Evolutionary conservation across 1,140 invertebrate species (phyloP).

Genomic region (Calliphora vicina): DNA sequence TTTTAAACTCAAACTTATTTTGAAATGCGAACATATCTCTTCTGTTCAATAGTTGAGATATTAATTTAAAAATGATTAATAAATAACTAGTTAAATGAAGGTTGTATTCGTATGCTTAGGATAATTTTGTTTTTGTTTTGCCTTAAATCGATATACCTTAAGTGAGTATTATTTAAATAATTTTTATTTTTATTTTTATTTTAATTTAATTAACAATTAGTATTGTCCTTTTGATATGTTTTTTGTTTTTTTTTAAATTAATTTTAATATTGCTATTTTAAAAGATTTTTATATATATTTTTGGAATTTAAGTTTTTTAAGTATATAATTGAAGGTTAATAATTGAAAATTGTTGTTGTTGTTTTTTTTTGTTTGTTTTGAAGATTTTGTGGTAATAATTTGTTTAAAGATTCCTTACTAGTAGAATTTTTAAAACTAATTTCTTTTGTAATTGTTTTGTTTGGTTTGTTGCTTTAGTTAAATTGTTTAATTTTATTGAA

Average conservation of each 20-base stretch:
- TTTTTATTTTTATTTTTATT: conserved; percentile 44
- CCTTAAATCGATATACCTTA: conserved; percentile 2
- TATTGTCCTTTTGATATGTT: conserved; percentile 32
- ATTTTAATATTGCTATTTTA: not conserved
- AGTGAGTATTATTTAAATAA: too few relatives aligned
- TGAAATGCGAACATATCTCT: too few relatives aligned
- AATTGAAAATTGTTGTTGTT: conserved; percentile 52
- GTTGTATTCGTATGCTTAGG: not conserved
- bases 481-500: not conserved
- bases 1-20: too few relatives aligned
- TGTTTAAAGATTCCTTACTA: not conserved
- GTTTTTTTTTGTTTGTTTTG: conserved; percentile 30
- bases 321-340: conserved; percentile 24
- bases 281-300: not conserved
- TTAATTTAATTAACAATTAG: conserved; percentile 31
- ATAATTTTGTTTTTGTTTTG: not conserved
- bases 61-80: too few relatives aligned
- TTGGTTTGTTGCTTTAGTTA: not conserved
- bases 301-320: not conserved
- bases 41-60: too few relatives aligned
- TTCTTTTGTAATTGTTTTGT: not conserved
- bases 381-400: conserved; percentile 37
- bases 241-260: conserved; percentile 8
- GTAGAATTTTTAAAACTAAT: not conserved
- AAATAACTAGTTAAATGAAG: too few relatives aligned